Base-by-base conservation (phyloP, 2,113 vertebrate genomes). In the Cinclus cinclus region DNA sequence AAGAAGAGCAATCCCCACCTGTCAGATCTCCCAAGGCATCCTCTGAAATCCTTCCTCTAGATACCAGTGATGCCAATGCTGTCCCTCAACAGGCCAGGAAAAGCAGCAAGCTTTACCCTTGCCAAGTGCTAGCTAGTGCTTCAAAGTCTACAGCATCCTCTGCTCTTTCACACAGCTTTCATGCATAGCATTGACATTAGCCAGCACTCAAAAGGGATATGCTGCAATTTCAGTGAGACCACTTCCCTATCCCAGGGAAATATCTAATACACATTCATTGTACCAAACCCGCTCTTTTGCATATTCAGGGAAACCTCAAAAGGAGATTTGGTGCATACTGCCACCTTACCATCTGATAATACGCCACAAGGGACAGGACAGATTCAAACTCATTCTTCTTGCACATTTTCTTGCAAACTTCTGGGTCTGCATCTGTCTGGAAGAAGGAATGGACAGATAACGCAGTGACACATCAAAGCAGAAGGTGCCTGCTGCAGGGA, bases 321-420 rank as follows among this genome's bases (percentile, higher is more conserved):
- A 81, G 83, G 22, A 53, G 2, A 60, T 37, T 7, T 19, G 19
- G 55, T 50, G 76, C 31, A 31, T 63, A 80, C 33, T 83, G 58
- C 30, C 86, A 53, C 44, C 98, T 98, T 97, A 99, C 99, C 99
- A 99, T 99, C 97, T 99, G 99, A 96, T 99, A 99, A 96, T 99
- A 99, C 0, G 99, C 98, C 91, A 99, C 99, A 47, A 99, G 98
- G 35, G 99, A 99, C 79, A 99, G 90, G 75, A 99, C 98, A 1
- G 99, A 98, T 96, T 99, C 99, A 49, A 97, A 99, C 33, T 99
- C 95, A 62, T 99, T 99, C 96, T 97, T 97, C 97, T 98, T 99
- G 97, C 99, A 99, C 99, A 99, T 99, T 95, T 98, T 99, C 97
- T 99, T 99, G 96, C 99, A 99, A 96, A 99, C 99, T 96, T 98